A percentile compares a stretch with the other conserved stretches of the same genome.
Evolutionary conservation across 30 jellyfish, hydroid and myxozoan genomes (phyloP).

Genomic region (Clytia hemisphaerica): DNA sequence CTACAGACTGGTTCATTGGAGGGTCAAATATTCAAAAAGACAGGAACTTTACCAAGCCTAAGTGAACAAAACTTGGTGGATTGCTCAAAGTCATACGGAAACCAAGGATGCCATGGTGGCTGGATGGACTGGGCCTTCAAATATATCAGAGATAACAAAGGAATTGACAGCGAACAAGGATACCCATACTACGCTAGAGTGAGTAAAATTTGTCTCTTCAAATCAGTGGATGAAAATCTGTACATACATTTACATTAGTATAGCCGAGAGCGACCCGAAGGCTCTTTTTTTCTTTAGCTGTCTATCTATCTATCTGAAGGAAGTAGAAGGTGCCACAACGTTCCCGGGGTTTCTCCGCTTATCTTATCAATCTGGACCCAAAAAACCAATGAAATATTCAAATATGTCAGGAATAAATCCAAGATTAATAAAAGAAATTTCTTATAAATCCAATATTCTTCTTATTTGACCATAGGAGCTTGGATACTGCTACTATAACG

Average conservation of each 20-base stretch:
- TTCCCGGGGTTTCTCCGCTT: no score
- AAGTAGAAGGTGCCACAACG: no score
- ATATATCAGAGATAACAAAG: conserved; percentile 78
- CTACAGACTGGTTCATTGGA: conserved; percentile 93
- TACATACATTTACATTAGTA: not conserved
- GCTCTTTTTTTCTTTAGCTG: no score
- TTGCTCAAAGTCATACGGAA: conserved; percentile 67
- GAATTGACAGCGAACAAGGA: conserved; percentile 84
- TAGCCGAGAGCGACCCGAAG: no score
- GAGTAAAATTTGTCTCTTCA: conserved; percentile 11
- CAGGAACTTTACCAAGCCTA: conserved; percentile 64
- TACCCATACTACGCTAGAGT: conserved; percentile 98
- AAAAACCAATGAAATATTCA: no score
- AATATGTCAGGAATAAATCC: no score
- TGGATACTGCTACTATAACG: conserved; percentile 85
- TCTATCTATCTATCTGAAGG: no score
- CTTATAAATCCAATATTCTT: not conserved
- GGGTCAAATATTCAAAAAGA: conserved; percentile 79
- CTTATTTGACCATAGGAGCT: conserved; percentile 44
- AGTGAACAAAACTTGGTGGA: conserved; percentile 96
- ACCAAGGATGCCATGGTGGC: conserved; percentile 94
- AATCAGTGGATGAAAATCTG: not conserved
- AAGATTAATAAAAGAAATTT: not conserved
- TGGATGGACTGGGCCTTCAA: conserved; percentile 88
- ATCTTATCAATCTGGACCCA: no score